Evolutionary conservation across 1,140 invertebrate genomes (phyloP), one percentile per base, ranked within the genome.

Genomic region (Hestina assimilis): DNA sequence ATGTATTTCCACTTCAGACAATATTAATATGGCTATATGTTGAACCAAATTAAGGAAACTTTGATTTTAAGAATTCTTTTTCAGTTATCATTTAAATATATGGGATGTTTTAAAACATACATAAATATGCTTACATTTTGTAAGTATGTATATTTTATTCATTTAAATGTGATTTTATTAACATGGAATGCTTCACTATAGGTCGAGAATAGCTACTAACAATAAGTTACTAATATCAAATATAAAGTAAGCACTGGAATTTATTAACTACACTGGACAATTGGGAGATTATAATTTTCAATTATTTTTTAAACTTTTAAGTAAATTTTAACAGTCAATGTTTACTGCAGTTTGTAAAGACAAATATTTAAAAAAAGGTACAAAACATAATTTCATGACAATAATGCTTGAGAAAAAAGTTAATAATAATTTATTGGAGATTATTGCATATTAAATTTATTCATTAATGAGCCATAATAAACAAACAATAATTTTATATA

Each of bases 101-200:
- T n/a, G n/a, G n/a, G n/a, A 42, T 21, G 21, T 17, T 24, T 8
- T 38, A 38, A 50, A 38, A 23, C 12, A 50, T 24, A 26, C n/a
- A 38, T 35, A 35, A 38, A 21, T 41, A n/a, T n/a, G 20, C 19
- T 29, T 50, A 50, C 8, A 33, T 50, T 35, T 14, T 24, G 33
- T 38, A 38, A 50, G 21, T 50, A 38, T 23, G 17, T 14, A 35
- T 31, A 14, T 19, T 4, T 38, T n/a, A n/a, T n/a, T n/a, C n/a
- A n/a, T n/a, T 26, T 24, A 42, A 47, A 29, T 48, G 70, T 73
- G 66, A 66, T 60, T 73, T 70, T 57, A 71, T 73, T 45, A 66
- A 70, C 54, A 64, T 79, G 81, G 79, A 84, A 84, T 82, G 81
- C 69, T 77, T 72, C 66, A 74, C 71, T 67, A 55, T 52, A 65